phyloP scores from a whole-genome alignment of 2,888 invertebrate genomes.

The Ctenicera cuprea region DNA sequence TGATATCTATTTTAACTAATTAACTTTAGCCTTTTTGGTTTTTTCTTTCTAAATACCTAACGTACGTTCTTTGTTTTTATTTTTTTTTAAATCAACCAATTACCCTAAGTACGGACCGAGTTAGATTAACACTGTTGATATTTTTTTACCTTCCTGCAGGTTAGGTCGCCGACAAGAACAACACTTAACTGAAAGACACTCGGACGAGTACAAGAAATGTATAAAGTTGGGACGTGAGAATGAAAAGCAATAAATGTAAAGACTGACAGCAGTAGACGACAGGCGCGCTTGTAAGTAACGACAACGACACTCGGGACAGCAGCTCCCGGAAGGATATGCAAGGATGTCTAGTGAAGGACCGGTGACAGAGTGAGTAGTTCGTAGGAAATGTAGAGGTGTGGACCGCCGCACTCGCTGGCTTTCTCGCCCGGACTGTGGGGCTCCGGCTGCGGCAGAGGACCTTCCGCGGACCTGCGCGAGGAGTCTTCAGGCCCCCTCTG shows the following conservation, averaged over 20 bases:
- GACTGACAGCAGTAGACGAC: conserved; percentile 58
- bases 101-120: conserved; percentile 47
- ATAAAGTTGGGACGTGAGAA: conserved; percentile 50
- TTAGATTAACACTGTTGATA: conserved; percentile 38
- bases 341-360: conserved; percentile 63
- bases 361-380: conserved; percentile 69
- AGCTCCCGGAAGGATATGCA: conserved; percentile 55
- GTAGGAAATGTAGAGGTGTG: conserved; percentile 70
- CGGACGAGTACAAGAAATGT: conserved; percentile 54
- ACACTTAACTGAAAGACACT: conserved; percentile 54
- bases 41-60: conserved; percentile 8
- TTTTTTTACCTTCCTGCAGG: conserved; percentile 50
- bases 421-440: conserved; percentile 75
- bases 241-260: conserved; percentile 52
- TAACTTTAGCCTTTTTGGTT: conserved; percentile 34
- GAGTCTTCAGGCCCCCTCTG: conserved; percentile 51
- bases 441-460: conserved; percentile 69
- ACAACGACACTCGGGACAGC: conserved; percentile 53
- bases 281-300: conserved; percentile 55
- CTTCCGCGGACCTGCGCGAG: conserved; percentile 59
- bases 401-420: conserved; percentile 78
- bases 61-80: conserved; percentile 23
- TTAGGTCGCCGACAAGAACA: conserved; percentile 46
- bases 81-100: no score
- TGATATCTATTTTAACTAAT: conserved; percentile 37